A percentile compares a stretch with the other conserved stretches of the same genome.
Evolutionary conservation across 2,888 invertebrate species (phyloP).

Genomic region (Trissoscelio sp.): DNA sequence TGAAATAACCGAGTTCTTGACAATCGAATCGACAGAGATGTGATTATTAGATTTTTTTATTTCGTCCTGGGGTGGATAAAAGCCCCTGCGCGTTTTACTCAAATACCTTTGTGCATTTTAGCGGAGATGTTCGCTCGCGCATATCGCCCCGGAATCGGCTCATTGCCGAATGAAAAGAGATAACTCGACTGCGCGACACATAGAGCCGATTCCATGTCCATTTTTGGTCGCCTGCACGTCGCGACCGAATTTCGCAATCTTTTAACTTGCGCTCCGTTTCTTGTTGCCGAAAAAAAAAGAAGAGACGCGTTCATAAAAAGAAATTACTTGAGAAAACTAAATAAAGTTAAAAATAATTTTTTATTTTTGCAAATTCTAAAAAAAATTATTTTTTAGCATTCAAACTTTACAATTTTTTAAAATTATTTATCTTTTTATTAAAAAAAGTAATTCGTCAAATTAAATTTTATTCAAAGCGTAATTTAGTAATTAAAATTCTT

Average conservation of each 20-base stretch:
- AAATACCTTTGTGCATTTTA: conserved; percentile 18
- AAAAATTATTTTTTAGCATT: no score
- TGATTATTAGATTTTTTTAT: conserved; percentile 34
- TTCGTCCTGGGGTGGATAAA: neutral
- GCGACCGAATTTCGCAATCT: conserved; percentile 63
- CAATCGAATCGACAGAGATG: conserved; percentile 15
- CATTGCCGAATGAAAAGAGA: conserved; percentile 45
- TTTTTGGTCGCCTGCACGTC: conserved; percentile 54
- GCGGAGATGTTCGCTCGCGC: conserved; percentile 22
- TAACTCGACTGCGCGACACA: conserved; percentile 43
- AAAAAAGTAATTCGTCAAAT: no score
- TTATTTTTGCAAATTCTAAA: no score
- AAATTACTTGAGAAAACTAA: no score
- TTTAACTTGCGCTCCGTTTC: conserved; percentile 21
- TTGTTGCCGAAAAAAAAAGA: conserved; percentile 29
- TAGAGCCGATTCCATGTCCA: conserved; percentile 56
- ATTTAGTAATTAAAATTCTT: no score
- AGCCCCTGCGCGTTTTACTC: neutral
- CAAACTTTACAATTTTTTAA: no score
- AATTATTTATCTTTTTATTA: no score
- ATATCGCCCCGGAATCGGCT: conserved; percentile 31
- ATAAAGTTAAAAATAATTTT: no score
- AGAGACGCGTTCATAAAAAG: neutral
- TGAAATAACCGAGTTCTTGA: conserved; percentile 25
- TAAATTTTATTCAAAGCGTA: no score